These are phyloP conservation scores for Harpagoxenus sublaevis DNA, from an alignment of 2,888 invertebrate genomes.

Conservation along the genomic window DNA sequence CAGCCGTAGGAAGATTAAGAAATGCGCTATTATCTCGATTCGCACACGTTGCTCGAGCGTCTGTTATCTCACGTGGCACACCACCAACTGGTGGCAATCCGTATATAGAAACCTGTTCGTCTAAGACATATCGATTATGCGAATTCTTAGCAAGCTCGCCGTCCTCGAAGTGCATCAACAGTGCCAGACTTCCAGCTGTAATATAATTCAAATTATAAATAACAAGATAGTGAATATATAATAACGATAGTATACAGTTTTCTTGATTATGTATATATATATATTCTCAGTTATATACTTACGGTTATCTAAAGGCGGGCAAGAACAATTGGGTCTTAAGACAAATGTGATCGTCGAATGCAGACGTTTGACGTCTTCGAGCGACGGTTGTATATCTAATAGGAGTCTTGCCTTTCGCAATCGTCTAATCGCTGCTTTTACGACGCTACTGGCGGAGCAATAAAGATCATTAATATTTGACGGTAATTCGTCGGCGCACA, in stretches of 20 bases:
- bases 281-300: constrained; percentile 62
- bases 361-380: constrained; percentile 68
- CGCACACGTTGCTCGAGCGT: constrained; percentile 75
- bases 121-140: constrained; percentile 69
- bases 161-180: constrained; percentile 75
- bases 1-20: constrained; percentile 26
- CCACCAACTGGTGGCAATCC: constrained; percentile 70
- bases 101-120: constrained; percentile 76
- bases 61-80: constrained; percentile 73
- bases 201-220: constrained; percentile 61
- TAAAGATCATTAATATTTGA: constrained; percentile 77
- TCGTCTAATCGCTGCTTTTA: constrained; percentile 82
- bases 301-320: constrained; percentile 81
- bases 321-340: constrained; percentile 79
- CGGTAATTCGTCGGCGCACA: constrained; percentile 79
- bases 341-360: constrained; percentile 77
- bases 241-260: not conserved
- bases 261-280: constrained; percentile 6
- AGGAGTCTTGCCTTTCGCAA: constrained; percentile 79
- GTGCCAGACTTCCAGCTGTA: constrained; percentile 80
- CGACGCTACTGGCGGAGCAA: constrained; percentile 79
- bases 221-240: constrained; percentile 6
- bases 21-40: constrained; percentile 37
- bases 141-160: constrained; percentile 64
- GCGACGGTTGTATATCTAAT: constrained; percentile 76